Percentiles rank a stretch among this genome's conserved stretches.
Conservation (phyloP, 2,797 vertebrate species). For the Pipistrellus nathusii region DNA sequence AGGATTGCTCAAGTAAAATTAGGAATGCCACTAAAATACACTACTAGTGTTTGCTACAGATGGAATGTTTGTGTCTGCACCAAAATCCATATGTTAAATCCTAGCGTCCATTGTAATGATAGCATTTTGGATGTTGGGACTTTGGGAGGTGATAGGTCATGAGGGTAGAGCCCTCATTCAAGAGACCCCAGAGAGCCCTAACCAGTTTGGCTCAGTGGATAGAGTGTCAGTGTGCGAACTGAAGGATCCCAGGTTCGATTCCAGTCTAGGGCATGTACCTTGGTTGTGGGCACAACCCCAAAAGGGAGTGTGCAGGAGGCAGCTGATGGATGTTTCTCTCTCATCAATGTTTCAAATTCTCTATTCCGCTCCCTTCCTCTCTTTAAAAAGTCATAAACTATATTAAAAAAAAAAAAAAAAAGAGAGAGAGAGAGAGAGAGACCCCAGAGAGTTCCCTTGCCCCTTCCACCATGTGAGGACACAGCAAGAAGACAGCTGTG, state of each 20-base stretch:
- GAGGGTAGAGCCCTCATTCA: not conserved
- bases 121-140: not conserved
- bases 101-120: not conserved
- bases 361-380: too few species aligned
- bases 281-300: too few species aligned
- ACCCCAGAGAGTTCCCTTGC: not conserved
- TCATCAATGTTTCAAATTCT: too few species aligned
- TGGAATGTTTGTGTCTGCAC: not conserved
- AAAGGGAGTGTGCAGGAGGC: too few species aligned
- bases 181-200: not conserved
- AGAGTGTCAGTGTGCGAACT: too few species aligned
- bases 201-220: too few species aligned
- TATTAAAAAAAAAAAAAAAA: too few species aligned
- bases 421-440: not conserved
- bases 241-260: too few species aligned
- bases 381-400: too few species aligned
- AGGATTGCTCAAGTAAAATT: not conserved
- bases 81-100: not conserved
- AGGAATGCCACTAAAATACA: not conserved
- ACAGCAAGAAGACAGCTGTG: not conserved
- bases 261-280: too few species aligned
- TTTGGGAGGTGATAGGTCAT: not conserved
- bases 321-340: too few species aligned
- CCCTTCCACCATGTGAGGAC: not conserved
- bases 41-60: not conserved